Evolutionary conservation across 2,797 vertebrate genomes (phyloP).

Genomic region (Artibeus jamaicensis): DNA sequence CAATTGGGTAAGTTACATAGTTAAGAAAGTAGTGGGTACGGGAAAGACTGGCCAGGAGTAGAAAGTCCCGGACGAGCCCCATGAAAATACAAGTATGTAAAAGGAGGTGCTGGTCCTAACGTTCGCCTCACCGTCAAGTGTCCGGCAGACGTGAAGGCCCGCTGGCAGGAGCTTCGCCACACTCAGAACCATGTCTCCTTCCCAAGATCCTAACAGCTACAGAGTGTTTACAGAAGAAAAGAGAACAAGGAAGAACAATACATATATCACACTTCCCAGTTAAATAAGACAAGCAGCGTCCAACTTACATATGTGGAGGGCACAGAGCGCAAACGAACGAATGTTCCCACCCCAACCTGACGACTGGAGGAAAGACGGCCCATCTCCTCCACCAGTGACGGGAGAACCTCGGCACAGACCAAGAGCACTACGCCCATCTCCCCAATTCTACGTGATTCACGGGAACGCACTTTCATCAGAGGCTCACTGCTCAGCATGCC

Average conservation of each 20-base stretch:
- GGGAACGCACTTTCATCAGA: background rate
- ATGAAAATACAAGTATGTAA: background rate
- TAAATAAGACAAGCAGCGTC: background rate
- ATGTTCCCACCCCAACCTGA: background rate
- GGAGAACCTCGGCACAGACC: background rate
- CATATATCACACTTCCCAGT: background rate
- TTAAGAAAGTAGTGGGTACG: background rate
- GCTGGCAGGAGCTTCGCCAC: constrained; percentile 91
- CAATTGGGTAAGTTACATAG: background rate
- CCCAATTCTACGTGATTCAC: background rate
- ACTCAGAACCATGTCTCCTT: constrained; percentile 89
- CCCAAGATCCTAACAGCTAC: constrained; percentile 83
- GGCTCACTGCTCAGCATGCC: background rate
- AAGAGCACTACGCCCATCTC: background rate
- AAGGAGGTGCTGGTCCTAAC: background rate
- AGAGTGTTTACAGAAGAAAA: background rate
- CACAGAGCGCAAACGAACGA: background rate
- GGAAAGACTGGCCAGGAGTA: background rate
- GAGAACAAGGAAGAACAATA: background rate
- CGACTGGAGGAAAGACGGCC: background rate
- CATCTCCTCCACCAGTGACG: background rate
- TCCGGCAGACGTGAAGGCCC: constrained; percentile 92
- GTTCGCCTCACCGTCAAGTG: constrained; percentile 86
- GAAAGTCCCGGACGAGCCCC: background rate
- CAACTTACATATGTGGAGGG: background rate